Evolutionary conservation across 2,888 invertebrate genomes (phyloP).

Genomic region (Drosophila aldrichi): DNA sequence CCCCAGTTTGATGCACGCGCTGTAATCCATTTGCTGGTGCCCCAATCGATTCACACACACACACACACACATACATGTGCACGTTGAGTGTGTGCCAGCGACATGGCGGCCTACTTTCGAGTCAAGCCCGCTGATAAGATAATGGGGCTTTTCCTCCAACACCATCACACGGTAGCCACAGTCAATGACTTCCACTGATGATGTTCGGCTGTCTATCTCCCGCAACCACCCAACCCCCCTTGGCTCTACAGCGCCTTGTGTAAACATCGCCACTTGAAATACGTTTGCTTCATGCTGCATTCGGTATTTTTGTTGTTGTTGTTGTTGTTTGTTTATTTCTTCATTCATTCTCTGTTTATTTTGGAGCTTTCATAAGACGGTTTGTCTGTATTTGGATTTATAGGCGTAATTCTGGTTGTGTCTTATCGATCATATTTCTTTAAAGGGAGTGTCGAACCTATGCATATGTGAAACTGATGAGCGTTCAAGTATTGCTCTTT

Average conservation of each 20-base stretch:
- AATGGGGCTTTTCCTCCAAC: conserved; percentile 73
- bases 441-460: neutral
- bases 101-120: conserved; percentile 66
- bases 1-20: conserved; percentile 30
- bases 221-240: too few relatives aligned
- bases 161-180: conserved; percentile 20
- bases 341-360: conserved; percentile 27
- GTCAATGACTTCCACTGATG: conserved; percentile 60
- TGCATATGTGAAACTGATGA: conserved; percentile 12
- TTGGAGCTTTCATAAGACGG: conserved; percentile 35
- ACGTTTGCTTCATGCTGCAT: conserved; percentile 17
- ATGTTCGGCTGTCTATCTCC: neutral
- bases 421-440: conserved; percentile 20
- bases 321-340: conserved; percentile 28
- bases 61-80: conserved; percentile 13
- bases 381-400: conserved; percentile 6
- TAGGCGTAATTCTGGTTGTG: conserved; percentile 12
- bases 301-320: conserved; percentile 17
- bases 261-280: conserved; percentile 35
- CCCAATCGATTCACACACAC: conserved; percentile 69
- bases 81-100: conserved; percentile 23
- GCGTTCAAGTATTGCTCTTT: neutral
- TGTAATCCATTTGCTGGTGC: conserved; percentile 60
- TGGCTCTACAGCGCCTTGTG: conserved; percentile 12
- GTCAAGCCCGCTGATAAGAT: conserved; percentile 70